phyloP scores from a whole-genome alignment of 2,797 vertebrate genomes.

The Anisognathus igniventris region DNA sequence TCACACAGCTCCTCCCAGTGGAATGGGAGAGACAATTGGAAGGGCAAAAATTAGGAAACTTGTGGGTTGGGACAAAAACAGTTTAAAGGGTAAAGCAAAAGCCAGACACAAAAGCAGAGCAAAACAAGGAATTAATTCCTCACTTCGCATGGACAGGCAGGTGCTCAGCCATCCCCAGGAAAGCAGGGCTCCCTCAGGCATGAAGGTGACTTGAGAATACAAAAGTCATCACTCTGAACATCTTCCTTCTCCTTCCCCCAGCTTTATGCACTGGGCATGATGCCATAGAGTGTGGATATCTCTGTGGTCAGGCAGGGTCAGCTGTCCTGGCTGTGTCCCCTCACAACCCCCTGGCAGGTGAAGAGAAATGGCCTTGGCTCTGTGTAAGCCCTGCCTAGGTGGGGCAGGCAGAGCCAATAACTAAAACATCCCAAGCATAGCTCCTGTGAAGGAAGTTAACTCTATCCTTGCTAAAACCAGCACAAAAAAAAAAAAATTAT shows the following conservation, averaged over 20 bases:
- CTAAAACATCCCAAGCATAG: background rate
- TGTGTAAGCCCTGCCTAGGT: background rate
- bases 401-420: no score
- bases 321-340: background rate
- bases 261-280: background rate
- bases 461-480: background rate
- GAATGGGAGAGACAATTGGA: background rate
- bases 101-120: background rate
- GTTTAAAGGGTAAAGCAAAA: background rate
- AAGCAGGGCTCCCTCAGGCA: background rate
- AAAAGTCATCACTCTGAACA: background rate
- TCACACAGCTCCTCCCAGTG: background rate
- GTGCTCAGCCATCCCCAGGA: background rate
- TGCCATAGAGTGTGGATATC: rapidly evolving
- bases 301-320: background rate
- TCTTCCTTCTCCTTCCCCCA: background rate
- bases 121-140: background rate
- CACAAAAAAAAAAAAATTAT: background rate
- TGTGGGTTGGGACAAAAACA: background rate
- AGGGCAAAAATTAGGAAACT: background rate
- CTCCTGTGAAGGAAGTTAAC: background rate
- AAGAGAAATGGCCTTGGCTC: background rate
- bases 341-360: background rate
- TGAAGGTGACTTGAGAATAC: background rate
- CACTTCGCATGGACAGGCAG: background rate